Evolutionary conservation across 2,113 vertebrate genomes (phyloP), one percentile per base, ranked within the genome.

Genomic region (Scomber japonicus): DNA sequence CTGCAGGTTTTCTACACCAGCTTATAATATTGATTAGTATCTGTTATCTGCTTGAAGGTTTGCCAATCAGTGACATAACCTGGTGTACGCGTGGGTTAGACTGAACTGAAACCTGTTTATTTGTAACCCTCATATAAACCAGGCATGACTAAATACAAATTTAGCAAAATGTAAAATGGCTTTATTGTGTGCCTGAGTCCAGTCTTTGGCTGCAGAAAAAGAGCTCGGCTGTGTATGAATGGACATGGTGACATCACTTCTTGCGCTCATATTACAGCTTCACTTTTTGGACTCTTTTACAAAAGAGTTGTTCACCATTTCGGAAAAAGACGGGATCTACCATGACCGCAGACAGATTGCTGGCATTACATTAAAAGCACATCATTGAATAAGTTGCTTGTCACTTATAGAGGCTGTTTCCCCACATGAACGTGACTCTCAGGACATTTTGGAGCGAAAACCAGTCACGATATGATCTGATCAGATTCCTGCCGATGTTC

Each of bases 321-420:
- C 57, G 55, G 19, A 60, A 63, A 83, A 76, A 57, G 67, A 67
- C 78, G 44, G 69, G 24, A 12, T 54, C 65, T 51, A 40, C 61
- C 53, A 11, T 57, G 63, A 50, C 59, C 56, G 67, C 59, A 59
- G 75, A 86, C 71, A 86, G 67, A 73, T 73, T 62, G 5, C 73
- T 90, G 88, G 70, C 76, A 51, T 57, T 46, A 16, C 44, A 65
- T 71, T 24, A 30, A 68, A 84, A 69, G 48, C 19, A 19, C 76
- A 57, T 24, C 72, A 63, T 50, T 50, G 68, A 81, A 76, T 62
- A 57, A 16, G 15, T 45, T 31, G 45, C 40, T 53, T 71, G n/a
- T 44, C 56, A 35, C 74, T 72, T 54, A 27, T 27, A 31, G 68
- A 51, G 63, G 65, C 12, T 10, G 6, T 4, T 54, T 35, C 74